Evolutionary conservation across 2,888 invertebrate genomes (phyloP).

Genomic region (Cremastobaeus sp.): DNA sequence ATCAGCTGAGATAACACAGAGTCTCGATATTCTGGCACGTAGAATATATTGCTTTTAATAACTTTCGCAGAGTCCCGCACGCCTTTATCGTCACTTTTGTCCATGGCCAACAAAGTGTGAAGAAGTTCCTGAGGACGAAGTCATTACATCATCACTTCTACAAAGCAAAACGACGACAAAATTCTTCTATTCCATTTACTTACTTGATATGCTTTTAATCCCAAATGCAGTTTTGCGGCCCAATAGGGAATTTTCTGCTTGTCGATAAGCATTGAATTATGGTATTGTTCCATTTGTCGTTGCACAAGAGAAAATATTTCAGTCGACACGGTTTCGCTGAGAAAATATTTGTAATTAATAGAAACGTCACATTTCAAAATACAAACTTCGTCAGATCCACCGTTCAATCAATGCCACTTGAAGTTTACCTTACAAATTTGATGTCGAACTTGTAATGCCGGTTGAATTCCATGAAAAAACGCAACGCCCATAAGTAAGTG

Average conservation of each 20-base stretch:
- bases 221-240: slow-evolving; percentile 92
- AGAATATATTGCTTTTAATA: slow-evolving; percentile 94
- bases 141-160: slow-evolving; percentile 28
- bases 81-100: slow-evolving; percentile 84
- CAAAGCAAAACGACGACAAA: slow-evolving; percentile 12
- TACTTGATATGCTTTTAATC: slow-evolving; percentile 84
- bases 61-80: slow-evolving; percentile 90
- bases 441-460: slow-evolving; percentile 91
- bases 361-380: no score
- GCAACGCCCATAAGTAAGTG: slow-evolving; percentile 95
- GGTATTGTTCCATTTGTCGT: slow-evolving; percentile 91
- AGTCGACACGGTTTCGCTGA: slow-evolving; percentile 94
- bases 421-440: slow-evolving; percentile 89
- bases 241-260: slow-evolving; percentile 90
- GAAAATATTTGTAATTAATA: slow-evolving; percentile 75
- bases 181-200: slow-evolving; percentile 51
- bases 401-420: no score
- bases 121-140: slow-evolving; percentile 86
- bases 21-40: slow-evolving; percentile 96
- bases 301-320: slow-evolving; percentile 96
- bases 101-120: slow-evolving; percentile 89
- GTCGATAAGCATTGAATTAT: slow-evolving; percentile 90
- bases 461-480: slow-evolving; percentile 99
- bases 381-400: no score
- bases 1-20: slow-evolving; percentile 87